Evolutionary conservation across 2,888 invertebrate species (phyloP).

Genomic region (Dasysyrphus tricinctus): DNA sequence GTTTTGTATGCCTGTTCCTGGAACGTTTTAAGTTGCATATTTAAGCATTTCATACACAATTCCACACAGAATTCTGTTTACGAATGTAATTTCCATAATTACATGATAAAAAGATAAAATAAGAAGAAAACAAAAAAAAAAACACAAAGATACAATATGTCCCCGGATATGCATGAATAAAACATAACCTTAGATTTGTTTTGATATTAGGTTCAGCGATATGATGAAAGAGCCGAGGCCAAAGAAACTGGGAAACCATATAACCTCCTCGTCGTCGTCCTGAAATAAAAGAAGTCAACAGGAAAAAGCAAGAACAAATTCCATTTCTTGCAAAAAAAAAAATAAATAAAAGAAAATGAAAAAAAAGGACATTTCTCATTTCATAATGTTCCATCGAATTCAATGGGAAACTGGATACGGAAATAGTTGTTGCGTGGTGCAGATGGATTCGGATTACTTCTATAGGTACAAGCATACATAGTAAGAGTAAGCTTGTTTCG

Average conservation of each 20-base stretch:
- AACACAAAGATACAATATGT: slow-evolving; percentile 20
- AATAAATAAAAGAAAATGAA: slow-evolving; percentile 2
- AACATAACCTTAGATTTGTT: slow-evolving; percentile 69
- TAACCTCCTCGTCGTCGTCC: slow-evolving; percentile 28
- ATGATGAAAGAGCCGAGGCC: background rate
- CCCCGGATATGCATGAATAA: slow-evolving; percentile 72
- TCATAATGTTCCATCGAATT: slow-evolving; percentile 18
- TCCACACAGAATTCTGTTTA: slow-evolving; percentile 50
- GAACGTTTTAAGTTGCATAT: slow-evolving; percentile 31
- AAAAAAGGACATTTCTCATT: slow-evolving; percentile 48
- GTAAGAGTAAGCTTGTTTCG: slow-evolving; percentile 18
- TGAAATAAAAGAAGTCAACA: slow-evolving; percentile 7
- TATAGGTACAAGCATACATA: background rate
- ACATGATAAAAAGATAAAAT: slow-evolving; percentile 67
- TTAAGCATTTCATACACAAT: slow-evolving; percentile 41
- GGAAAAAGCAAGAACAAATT: slow-evolving; percentile 1
- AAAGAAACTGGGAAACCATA: slow-evolving; percentile 10
- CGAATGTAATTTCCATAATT: slow-evolving; percentile 74
- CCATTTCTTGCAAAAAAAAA: background rate
- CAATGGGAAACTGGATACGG: slow-evolving; percentile 31
- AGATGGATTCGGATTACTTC: slow-evolving; percentile 32
- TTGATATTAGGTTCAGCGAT: slow-evolving; percentile 64
- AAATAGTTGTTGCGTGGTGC: slow-evolving; percentile 36
- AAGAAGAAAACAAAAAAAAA: background rate
- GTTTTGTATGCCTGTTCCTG: background rate